Percentiles rank a stretch among this genome's conserved stretches.
Evolutionary conservation across 2,113 vertebrate species (phyloP).

Genomic region (Dinomys branickii): DNA sequence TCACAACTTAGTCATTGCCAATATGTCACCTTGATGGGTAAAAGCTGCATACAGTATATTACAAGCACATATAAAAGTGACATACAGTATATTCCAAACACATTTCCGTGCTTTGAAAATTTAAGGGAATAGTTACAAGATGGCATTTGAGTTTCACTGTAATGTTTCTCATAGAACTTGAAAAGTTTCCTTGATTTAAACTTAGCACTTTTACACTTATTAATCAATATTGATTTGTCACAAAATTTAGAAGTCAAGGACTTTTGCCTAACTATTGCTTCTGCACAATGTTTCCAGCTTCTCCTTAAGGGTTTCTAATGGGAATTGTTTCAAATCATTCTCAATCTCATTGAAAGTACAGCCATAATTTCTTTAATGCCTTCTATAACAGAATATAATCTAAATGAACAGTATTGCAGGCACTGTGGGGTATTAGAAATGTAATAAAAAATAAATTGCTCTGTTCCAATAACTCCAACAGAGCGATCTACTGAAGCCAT

Average conservation of each 20-base stretch:
- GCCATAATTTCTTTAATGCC: conserved; percentile 44
- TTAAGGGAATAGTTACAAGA: conserved; percentile 33
- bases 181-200: conserved; percentile 49
- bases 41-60: rapidly evolving
- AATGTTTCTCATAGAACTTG: conserved; percentile 46
- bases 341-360: conserved; percentile 56
- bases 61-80: not conserved
- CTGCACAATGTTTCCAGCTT: conserved; percentile 20
- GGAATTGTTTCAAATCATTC: conserved; percentile 37
- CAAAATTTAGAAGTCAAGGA: conserved; percentile 47
- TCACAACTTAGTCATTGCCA: not conserved
- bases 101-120: not conserved
- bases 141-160: not conserved
- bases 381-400: conserved; percentile 50
- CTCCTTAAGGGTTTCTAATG: not conserved
- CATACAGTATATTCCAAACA: not conserved
- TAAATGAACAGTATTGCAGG: conserved; percentile 43
- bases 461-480: not conserved
- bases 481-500: not conserved
- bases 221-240: conserved; percentile 73
- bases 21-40: not conserved
- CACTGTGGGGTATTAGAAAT: conserved; percentile 36
- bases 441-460: conserved; percentile 70
- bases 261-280: not conserved
- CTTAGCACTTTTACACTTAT: conserved; percentile 40